Evolutionary conservation across 2,113 vertebrate genomes (phyloP).

Genomic region (Gila orcuttii): DNA sequence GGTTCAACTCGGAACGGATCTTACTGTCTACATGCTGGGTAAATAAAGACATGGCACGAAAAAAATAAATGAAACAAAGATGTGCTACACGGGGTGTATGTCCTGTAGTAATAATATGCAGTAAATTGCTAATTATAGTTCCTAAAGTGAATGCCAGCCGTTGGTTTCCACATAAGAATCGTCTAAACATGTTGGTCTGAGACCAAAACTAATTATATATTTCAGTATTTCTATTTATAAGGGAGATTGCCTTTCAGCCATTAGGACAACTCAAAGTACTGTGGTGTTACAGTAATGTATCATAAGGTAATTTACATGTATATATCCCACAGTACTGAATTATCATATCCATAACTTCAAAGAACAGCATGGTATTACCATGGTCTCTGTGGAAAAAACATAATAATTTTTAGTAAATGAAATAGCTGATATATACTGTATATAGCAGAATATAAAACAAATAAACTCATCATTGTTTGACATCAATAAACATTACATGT

Average conservation of each 20-base stretch:
- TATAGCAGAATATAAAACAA: background rate
- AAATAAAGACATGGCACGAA: background rate
- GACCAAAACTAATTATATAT: background rate
- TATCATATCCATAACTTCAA: background rate
- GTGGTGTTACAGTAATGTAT: background rate
- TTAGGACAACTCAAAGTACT: background rate
- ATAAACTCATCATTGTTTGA: background rate
- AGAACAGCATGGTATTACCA: background rate
- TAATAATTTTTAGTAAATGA: background rate
- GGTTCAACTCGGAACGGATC: background rate
- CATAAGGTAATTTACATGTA: background rate
- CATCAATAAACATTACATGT: background rate
- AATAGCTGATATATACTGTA: background rate
- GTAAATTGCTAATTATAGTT: background rate
- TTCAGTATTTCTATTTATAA: background rate
- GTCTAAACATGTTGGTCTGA: background rate
- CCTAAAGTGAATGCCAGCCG: background rate
- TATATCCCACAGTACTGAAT: background rate
- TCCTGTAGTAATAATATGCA: conserved; percentile 5
- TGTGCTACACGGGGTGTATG: conserved; percentile 4
- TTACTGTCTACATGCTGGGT: conserved; percentile 17
- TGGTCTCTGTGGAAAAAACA: background rate
- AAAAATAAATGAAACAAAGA: conserved; percentile 12
- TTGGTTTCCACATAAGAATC: background rate
- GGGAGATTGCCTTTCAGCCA: background rate